Evolutionary conservation across 2,888 invertebrate genomes (phyloP).

Genomic region (Sylvicola cinctus): DNA sequence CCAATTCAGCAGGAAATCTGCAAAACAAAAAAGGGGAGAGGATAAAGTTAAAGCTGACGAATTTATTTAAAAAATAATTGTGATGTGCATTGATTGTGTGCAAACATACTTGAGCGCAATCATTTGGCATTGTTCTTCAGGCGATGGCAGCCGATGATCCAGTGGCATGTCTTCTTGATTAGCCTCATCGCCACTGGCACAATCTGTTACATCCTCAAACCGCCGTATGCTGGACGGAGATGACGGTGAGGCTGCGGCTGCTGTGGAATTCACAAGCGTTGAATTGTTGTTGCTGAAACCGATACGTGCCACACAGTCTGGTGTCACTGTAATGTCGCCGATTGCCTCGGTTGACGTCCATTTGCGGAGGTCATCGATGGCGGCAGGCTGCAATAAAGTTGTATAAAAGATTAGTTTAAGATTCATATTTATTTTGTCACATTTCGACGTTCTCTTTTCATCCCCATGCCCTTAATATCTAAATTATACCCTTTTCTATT

Average conservation of each 20-base stretch:
- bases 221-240: slow-evolving; percentile 8
- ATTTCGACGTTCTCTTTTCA: too few species aligned
- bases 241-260: slow-evolving; percentile 12
- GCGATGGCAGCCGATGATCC: slow-evolving; percentile 71
- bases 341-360: slow-evolving; percentile 70
- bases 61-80: background rate
- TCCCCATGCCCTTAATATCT: too few species aligned
- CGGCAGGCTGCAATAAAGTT: slow-evolving; percentile 44
- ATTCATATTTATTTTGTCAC: too few species aligned
- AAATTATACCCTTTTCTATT: too few species aligned
- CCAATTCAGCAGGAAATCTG: slow-evolving; percentile 73
- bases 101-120: slow-evolving; percentile 55
- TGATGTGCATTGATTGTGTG: background rate
- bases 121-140: slow-evolving; percentile 67
- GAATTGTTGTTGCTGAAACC: slow-evolving; percentile 27
- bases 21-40: slow-evolving; percentile 7
- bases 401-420: background rate
- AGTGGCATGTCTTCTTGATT: slow-evolving; percentile 35
- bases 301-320: slow-evolving; percentile 50
- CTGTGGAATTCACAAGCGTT: slow-evolving; percentile 15
- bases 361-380: slow-evolving; percentile 55
- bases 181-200: slow-evolving; percentile 27
- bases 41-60: too few species aligned
- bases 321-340: slow-evolving; percentile 61
- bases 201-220: slow-evolving; percentile 5